Conservation (phyloP, 2,888 invertebrate genomes). For the Agrilus cyanescens region DNA sequence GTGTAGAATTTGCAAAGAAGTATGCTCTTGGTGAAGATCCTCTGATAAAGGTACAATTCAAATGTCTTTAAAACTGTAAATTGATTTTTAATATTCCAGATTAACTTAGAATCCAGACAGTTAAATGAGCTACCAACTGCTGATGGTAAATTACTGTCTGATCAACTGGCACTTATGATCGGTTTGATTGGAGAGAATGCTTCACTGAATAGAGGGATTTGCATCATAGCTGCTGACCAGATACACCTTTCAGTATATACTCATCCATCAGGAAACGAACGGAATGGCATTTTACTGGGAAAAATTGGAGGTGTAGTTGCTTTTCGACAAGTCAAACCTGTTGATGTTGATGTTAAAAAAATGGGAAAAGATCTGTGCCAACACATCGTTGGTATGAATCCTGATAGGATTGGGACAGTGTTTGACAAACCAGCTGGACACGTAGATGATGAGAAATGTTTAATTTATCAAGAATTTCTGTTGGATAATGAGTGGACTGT, state of each 20-base stretch:
- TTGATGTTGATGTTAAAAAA: conserved; percentile 33
- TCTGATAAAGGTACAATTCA: conserved; percentile 43
- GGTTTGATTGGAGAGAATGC: conserved; percentile 90
- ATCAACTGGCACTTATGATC: conserved; percentile 73
- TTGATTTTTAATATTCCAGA: conserved; percentile 29
- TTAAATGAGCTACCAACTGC: conserved; percentile 48
- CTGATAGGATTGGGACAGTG: conserved; percentile 54
- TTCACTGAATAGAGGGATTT: conserved; percentile 62
- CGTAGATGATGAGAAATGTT: conserved; percentile 63
- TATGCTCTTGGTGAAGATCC: conserved; percentile 32
- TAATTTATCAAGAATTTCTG: conserved; percentile 81
- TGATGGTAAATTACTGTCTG: conserved; percentile 62
- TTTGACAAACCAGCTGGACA: conserved; percentile 50
- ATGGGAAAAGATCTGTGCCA: conserved; percentile 74
- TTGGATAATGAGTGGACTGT: conserved; percentile 66
- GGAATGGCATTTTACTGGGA: conserved; percentile 48
- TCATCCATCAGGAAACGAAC: conserved; percentile 56
- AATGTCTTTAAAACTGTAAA: background rate
- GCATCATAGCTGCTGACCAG: conserved; percentile 50
- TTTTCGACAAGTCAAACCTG: conserved; percentile 40
- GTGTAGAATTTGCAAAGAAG: conserved; percentile 52
- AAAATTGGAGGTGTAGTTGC: conserved; percentile 79
- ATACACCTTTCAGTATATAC: conserved; percentile 57
- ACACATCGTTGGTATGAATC: conserved; percentile 86
- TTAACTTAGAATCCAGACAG: conserved; percentile 53